Evolutionary conservation across 2,888 invertebrate genomes (phyloP), one percentile per base, ranked within the genome.

Genomic region (Listrodromus nycthemerus): DNA sequence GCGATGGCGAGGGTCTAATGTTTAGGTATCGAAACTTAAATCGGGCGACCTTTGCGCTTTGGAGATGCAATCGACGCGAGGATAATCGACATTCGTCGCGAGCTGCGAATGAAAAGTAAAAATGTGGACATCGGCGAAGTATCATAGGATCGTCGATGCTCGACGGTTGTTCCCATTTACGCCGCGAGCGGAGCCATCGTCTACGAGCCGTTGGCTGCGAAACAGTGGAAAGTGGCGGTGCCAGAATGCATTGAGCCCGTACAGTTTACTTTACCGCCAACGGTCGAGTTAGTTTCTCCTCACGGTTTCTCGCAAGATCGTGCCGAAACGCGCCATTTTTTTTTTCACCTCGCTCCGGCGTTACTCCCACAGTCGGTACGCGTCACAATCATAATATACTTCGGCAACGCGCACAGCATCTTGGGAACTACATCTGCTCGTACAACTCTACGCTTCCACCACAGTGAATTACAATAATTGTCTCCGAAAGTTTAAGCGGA

Each of bases 391-490:
- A 58, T 37, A 55, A 75, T 24, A 52, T 50, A 63, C 33, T 50
- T 41, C 74, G 30, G 30, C 27, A 58, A 69, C 48, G 58, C 67
- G 58, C 27, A 74, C 61, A 74, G 67, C 69, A 80, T 80, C 80
- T 75, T 69, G 80, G 33, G 45, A 30, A 69, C 33, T 80, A 63
- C 80, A 75, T 74, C 69, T 69, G 80, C 27, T 69, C 24, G n/a
- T 67, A 10, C 52, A 69, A 80, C 69, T 80, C 69, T 80, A 61
- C 67, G 52, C 50, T 75, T 65, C 50, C 67, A 8, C 33, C 33
- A 16, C 41, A 67, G 37, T 80, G 74, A 80, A 75, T 75, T 80
- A 80, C 74, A 61, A 58, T 80, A 80, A 75, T 80, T 75, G 74
- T 80, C 74, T 19, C 41, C 27, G 19, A 80, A 80, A 80, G 80